These are phyloP conservation scores for Drosophila varians DNA, from an alignment of 1,140 invertebrate genomes.

Conservation along the genomic window DNA sequence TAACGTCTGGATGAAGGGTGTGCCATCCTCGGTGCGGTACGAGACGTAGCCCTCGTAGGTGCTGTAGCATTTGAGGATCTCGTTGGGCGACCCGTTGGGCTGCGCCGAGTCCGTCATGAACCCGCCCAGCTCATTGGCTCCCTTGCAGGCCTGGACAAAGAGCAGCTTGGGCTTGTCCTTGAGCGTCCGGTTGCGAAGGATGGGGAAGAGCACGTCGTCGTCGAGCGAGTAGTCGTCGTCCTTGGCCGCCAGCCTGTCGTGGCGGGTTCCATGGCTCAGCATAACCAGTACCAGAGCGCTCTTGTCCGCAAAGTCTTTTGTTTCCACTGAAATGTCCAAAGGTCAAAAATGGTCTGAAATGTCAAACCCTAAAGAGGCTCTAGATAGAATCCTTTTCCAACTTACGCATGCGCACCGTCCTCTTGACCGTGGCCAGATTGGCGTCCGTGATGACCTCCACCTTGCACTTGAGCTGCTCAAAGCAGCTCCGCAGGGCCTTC, in stretches of 20 bases:
- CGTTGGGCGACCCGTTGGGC: slow-evolving; percentile 57
- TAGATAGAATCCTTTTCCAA: no score
- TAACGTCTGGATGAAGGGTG: slow-evolving; percentile 71
- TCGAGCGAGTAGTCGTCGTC: slow-evolving; percentile 71
- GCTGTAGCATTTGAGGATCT: slow-evolving; percentile 80
- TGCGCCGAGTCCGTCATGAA: slow-evolving; percentile 65
- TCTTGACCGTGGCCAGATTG: slow-evolving; percentile 51
- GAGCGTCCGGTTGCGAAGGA: slow-evolving; percentile 64
- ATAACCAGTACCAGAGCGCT: slow-evolving; percentile 60
- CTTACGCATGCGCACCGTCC: slow-evolving; percentile 62
- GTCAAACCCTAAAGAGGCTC: no score
- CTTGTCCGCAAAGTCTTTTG: slow-evolving; percentile 58
- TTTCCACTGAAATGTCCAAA: slow-evolving; percentile 58
- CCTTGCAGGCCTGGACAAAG: slow-evolving; percentile 80
- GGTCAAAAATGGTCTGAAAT: no score
- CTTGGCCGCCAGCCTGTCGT: slow-evolving; percentile 63
- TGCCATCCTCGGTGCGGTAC: slow-evolving; percentile 67
- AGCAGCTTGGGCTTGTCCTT: slow-evolving; percentile 72
- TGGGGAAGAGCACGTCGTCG: slow-evolving; percentile 68
- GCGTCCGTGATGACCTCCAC: slow-evolving; percentile 61
- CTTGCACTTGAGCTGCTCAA: slow-evolving; percentile 61
- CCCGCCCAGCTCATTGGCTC: slow-evolving; percentile 32
- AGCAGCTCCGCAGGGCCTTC: slow-evolving; percentile 42
- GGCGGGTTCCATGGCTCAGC: slow-evolving; percentile 53
- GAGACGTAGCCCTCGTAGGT: slow-evolving; percentile 79